Evolutionary conservation across 1,140 invertebrate genomes (phyloP), one percentile per base, ranked within the genome.

Genomic region (Diabrotica virgifera): DNA sequence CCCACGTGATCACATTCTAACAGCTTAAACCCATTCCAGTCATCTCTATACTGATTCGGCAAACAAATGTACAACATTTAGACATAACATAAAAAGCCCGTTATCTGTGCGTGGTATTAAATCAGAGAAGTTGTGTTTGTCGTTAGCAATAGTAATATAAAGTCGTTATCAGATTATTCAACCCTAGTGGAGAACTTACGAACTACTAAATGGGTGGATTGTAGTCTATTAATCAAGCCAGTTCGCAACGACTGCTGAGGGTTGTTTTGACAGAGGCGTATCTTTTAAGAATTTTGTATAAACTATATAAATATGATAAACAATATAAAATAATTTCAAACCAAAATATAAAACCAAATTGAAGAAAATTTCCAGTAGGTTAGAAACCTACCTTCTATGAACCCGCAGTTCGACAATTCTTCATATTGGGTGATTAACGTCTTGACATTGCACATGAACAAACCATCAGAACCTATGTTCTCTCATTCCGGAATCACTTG

Each of bases 151-250:
- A 55, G 64, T 65, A 65, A 63, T 56, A 65, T 63, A 62, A 62
- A 72, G 70, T 72, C 70, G 70, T 72, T 72, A 72, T 72, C 70
- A 72, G 70, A 72, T 72, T 72, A 72, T 72, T 70, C 70, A 66
- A 69, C 70, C 70, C 70, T 70, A 72, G 63, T 66, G 62, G 65
- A 62, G 68, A 70, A 72, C 68, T 72, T 70, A 70, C 68, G 68
- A 72, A 72, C 70, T 72, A 68, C 70, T 72, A 72, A 72, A 72
- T 72, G 70, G 69, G 56, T 57, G 66, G 63, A 68, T 64, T 63
- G 66, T 58, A 72, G 70, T 72, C 70, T 72, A 72, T 72, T 72
- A 72, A 72, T 72, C 70, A 70, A 66, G 59, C 40, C 35, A 24
- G 57, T 12, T 55, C 11, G 35, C 24, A 35, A 53, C 55, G 35